Conservation (phyloP, 2,797 vertebrate genomes). For the Enteromius viviparus region DNA sequence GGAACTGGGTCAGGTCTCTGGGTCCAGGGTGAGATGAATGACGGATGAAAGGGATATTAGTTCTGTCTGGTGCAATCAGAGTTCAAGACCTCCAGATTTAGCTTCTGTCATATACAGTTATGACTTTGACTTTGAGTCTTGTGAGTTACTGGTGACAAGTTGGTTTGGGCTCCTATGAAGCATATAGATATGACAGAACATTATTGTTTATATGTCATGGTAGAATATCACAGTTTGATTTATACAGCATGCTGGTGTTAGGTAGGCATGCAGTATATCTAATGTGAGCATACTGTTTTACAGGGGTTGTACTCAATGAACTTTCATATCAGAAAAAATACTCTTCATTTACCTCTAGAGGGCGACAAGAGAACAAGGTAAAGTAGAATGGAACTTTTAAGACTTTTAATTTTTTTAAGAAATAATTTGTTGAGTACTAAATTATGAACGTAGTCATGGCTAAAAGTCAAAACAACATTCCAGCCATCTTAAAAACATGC, state of each 20-base stretch:
- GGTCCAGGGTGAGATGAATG: constrained; percentile 29
- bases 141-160: not conserved
- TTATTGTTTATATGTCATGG: not conserved
- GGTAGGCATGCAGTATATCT: not conserved
- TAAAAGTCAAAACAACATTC: not conserved
- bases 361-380: not conserved
- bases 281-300: not conserved
- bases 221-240: not conserved
- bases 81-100: not conserved
- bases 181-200: not conserved
- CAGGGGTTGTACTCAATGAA: not conserved
- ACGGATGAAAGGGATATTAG: constrained; percentile 4
- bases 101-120: not conserved
- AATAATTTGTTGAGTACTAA: not conserved
- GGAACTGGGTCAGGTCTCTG: constrained; percentile 33
- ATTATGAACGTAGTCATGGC: not conserved
- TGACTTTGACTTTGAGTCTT: not conserved
- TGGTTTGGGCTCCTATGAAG: not conserved
- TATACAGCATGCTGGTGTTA: not conserved
- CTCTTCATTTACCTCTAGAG: not conserved
- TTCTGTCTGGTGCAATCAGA: constrained; percentile 4
- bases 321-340: not conserved
- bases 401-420: not conserved
- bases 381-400: not conserved
- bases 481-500: no score